Percentiles rank a stretch among this genome's conserved stretches.
phyloP scores from a whole-genome alignment of 2,797 vertebrate genomes.

The Podarcis siculus region DNA sequence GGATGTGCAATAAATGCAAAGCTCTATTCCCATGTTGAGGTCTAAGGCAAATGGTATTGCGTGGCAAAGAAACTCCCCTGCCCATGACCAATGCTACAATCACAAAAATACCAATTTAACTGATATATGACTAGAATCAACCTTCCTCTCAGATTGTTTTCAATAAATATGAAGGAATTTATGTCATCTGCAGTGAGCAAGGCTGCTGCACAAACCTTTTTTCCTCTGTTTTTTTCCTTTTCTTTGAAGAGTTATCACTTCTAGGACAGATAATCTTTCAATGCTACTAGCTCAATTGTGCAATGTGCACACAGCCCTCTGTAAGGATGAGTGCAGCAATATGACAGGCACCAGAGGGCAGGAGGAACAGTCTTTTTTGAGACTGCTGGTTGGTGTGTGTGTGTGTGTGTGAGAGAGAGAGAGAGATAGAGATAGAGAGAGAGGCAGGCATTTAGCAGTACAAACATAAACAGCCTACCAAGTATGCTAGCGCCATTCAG shows the following conservation, averaged over 20 bases:
- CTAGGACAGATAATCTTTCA: slow-evolving; percentile 11
- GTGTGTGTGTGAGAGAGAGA: neutral
- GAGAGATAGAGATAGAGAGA: too few relatives aligned
- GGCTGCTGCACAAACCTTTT: neutral
- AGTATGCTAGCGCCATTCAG: neutral
- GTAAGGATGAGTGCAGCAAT: slow-evolving; percentile 4
- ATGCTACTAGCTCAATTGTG: neutral
- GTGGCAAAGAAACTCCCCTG: neutral
- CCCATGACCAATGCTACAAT: neutral
- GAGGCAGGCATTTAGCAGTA: neutral
- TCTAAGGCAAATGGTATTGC: neutral
- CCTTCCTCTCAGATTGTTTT: slow-evolving; percentile 23
- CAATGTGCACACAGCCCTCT: neutral
- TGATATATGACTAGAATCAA: neutral
- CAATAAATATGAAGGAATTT: slow-evolving; percentile 42
- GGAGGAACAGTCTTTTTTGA: neutral
- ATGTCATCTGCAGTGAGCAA: slow-evolving; percentile 28
- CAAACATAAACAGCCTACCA: neutral
- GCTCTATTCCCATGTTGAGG: neutral
- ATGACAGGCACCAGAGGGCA: neutral
- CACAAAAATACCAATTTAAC: slow-evolving; percentile 17
- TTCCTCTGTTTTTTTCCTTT: neutral
- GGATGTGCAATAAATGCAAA: slow-evolving; percentile 25
- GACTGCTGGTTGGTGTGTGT: neutral
- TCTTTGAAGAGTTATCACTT: slow-evolving; percentile 36